Base-by-base conservation (phyloP, 1,140 invertebrate species). In the Ceratosolen fusciceps region DNA sequence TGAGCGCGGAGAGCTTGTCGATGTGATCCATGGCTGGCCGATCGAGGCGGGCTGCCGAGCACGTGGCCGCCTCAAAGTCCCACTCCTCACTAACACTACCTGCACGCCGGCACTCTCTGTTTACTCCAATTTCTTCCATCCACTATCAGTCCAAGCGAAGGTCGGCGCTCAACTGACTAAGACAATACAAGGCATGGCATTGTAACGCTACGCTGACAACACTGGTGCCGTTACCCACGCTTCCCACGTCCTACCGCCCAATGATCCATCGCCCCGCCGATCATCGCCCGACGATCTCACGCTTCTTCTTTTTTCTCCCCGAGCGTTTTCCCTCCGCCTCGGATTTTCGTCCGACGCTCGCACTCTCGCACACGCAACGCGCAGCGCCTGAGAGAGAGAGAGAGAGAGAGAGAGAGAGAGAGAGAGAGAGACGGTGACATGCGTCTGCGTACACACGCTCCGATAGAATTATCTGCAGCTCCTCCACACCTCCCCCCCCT, bases 161-260 rank as follows among this genome's bases (percentile, higher is more conserved):
- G 39, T 31, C 70, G 26, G 39, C 24, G 49, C 47, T 2, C 26
- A 19, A 72, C 70, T 72, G 70, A 72, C 70, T 21, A 16, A 52
- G 49, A 52, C 49, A 52, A 52, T 52, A 21, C 49, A 21, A 52
- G 49, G 19, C 10, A 52, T 4, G 4, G n/a, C 5, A 21, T 19
- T 21, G 5, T 19, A 19, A 3, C 49, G 49, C 49, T 16, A 52
- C 12, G 49, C 21, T 52, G 19, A 52, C 49, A 52, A 52, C 9
- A 52, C 5, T 14, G 3, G 49, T 21, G 19, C 49, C 49, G 49
- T 19, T 52, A 19, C 49, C 49, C 5, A 3, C 5, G 49, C 49
- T 52, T 21, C 49, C 49, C 49, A 16, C 49, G 49, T 3, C 49
- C 9, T 12, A 12, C 5, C 39, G 49, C 49, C 49, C 5, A 43